Percentiles rank a stretch among this genome's conserved stretches.
These are phyloP conservation scores for Apis laboriosa DNA, from an alignment of 1,140 invertebrate species.

Conservation along the genomic window DNA sequence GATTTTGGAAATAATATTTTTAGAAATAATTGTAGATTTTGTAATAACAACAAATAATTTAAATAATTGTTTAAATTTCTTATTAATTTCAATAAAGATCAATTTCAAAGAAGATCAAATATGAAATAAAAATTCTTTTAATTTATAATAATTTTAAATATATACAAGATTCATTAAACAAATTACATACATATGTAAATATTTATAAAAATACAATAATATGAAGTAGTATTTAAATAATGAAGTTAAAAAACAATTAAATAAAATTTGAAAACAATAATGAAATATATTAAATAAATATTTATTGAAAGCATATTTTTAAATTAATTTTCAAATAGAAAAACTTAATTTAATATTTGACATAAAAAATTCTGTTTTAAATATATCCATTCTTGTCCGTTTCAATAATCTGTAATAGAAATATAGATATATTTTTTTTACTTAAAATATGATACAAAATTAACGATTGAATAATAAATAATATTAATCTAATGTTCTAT, in stretches of 20 bases:
- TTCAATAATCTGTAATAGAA: constrained; percentile 89
- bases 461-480: too few relatives aligned
- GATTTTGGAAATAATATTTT: too few relatives aligned
- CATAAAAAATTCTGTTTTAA: constrained; percentile 93
- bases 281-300: not conserved
- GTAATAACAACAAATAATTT: too few relatives aligned
- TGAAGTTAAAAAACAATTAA: not conserved
- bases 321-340: not conserved
- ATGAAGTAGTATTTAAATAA: not conserved
- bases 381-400: constrained; percentile 94
- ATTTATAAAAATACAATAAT: not conserved
- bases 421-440: not conserved
- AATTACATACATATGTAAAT: not conserved
- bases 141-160: too few relatives aligned
- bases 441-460: too few relatives aligned
- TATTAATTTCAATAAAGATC: too few relatives aligned
- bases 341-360: constrained; percentile 65
- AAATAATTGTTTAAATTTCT: too few relatives aligned
- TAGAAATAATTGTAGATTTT: too few relatives aligned
- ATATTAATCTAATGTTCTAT: too few relatives aligned
- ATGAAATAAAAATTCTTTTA: too few relatives aligned
- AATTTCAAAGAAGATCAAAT: too few relatives aligned
- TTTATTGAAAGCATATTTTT: not conserved
- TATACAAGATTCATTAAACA: not conserved
- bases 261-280: not conserved